Evolutionary conservation across 2,888 invertebrate genomes (phyloP).

Genomic region (Eilema caniola): DNA sequence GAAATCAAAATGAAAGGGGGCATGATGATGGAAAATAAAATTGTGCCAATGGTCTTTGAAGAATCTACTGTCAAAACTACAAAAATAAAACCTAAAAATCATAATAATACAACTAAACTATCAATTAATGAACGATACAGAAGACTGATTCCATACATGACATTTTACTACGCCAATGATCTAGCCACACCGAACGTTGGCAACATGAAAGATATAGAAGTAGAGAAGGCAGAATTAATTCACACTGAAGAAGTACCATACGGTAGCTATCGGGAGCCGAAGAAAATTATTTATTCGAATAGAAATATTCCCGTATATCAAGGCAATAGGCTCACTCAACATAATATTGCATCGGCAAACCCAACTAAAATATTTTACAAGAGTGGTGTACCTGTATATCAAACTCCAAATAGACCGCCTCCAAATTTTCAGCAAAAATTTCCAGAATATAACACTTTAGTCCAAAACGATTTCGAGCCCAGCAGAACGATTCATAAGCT

Average conservation of each 20-base stretch:
- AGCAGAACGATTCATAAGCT: constrained; percentile 66
- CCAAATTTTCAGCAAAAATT: constrained; percentile 65
- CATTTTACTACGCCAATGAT: constrained; percentile 91
- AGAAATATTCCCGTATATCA: constrained; percentile 81
- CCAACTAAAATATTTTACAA: constrained; percentile 79
- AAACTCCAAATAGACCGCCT: constrained; percentile 60
- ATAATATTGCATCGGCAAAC: constrained; percentile 81
- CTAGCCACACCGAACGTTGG: constrained; percentile 77
- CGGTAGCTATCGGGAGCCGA: constrained; percentile 65
- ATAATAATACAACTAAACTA: constrained; percentile 71
- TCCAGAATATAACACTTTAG: constrained; percentile 55
- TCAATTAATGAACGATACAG: constrained; percentile 90
- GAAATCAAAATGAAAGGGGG: constrained; percentile 78
- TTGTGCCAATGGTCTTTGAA: constrained; percentile 62
- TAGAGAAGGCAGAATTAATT: constrained; percentile 78
- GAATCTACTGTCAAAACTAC: constrained; percentile 52
- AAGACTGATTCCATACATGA: constrained; percentile 93
- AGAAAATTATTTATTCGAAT: constrained; percentile 70
- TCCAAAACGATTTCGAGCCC: constrained; percentile 61
- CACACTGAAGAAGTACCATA: constrained; percentile 64
- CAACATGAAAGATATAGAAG: constrained; percentile 68
- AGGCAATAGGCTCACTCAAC: constrained; percentile 80
- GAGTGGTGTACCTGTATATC: constrained; percentile 64
- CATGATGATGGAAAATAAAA: constrained; percentile 72
- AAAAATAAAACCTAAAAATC: constrained; percentile 57